Conservation (phyloP, 2,888 invertebrate genomes). For the Pachycephus smyrnensis region DNA sequence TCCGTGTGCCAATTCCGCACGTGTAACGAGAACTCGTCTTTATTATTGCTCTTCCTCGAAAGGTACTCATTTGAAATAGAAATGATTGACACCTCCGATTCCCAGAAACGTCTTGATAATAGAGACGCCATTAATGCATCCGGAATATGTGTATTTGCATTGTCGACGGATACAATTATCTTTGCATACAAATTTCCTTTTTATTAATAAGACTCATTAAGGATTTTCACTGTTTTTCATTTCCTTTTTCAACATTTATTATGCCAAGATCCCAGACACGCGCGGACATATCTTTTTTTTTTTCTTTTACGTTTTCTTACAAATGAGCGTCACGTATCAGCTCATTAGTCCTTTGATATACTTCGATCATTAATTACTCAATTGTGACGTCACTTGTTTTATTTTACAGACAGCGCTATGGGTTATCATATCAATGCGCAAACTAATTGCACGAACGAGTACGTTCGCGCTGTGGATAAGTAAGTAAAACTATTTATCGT, state of each 20-base stretch:
- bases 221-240: not conserved
- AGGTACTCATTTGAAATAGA: not conserved
- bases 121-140: not conserved
- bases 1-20: not conserved
- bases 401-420: conserved; percentile 64
- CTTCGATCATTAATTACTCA: not conserved
- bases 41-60: not conserved
- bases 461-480: conserved; percentile 64
- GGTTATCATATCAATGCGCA: conserved; percentile 65
- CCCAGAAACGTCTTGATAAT: not conserved
- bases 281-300: not conserved
- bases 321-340: not conserved
- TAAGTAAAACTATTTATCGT: conserved; percentile 39
- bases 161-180: not conserved
- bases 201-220: not conserved
- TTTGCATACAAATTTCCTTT: not conserved
- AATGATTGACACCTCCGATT: not conserved
- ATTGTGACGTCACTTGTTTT: conserved; percentile 1
- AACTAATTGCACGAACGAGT: conserved; percentile 58
- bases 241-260: not conserved
- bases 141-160: not conserved
- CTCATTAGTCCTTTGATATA: not conserved
- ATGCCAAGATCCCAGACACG: not conserved
- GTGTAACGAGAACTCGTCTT: not conserved
- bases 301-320: not conserved